phyloP scores from a whole-genome alignment of 2,797 vertebrate genomes.

The Perodicticus potto region DNA sequence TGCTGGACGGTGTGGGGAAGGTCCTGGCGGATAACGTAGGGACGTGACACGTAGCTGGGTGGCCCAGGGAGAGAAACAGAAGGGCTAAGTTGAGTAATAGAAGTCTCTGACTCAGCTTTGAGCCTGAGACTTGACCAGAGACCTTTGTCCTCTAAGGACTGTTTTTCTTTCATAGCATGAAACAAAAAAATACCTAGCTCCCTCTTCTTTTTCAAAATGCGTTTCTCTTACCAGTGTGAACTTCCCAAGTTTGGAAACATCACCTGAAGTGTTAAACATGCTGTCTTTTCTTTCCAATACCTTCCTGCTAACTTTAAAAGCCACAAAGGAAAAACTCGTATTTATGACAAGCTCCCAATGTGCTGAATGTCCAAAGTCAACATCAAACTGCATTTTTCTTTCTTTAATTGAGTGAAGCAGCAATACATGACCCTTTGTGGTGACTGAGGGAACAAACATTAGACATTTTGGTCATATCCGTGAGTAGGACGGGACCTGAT shows the following conservation, averaged over 20 bases:
- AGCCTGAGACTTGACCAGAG: not conserved
- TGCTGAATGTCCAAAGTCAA: not conserved
- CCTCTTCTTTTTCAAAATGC: not conserved
- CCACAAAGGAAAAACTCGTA: not conserved
- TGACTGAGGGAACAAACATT: not conserved
- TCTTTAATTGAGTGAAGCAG: not conserved
- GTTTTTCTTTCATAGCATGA: not conserved
- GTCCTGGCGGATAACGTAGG: too few species aligned
- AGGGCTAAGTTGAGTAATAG: not conserved
- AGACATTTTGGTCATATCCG: not conserved
- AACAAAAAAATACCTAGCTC: not conserved
- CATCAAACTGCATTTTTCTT: not conserved
- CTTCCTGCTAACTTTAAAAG: not conserved
- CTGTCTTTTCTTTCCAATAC: not conserved
- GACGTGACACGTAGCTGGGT: too few species aligned
- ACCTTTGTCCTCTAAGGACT: not conserved
- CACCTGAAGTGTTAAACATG: not conserved
- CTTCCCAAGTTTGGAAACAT: conserved; percentile 42
- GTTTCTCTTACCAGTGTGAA: conserved; percentile 30
- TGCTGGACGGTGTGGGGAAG: not conserved
- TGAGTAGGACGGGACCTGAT: not conserved
- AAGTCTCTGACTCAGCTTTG: not conserved
- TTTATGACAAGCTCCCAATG: not conserved
- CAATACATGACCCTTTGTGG: not conserved
- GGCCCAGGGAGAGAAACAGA: not conserved